Evolutionary conservation across 30 jellyfish, hydroid and myxozoan species (phyloP), one percentile per base, ranked within the genome.

Genomic region (Clytia hemisphaerica): DNA sequence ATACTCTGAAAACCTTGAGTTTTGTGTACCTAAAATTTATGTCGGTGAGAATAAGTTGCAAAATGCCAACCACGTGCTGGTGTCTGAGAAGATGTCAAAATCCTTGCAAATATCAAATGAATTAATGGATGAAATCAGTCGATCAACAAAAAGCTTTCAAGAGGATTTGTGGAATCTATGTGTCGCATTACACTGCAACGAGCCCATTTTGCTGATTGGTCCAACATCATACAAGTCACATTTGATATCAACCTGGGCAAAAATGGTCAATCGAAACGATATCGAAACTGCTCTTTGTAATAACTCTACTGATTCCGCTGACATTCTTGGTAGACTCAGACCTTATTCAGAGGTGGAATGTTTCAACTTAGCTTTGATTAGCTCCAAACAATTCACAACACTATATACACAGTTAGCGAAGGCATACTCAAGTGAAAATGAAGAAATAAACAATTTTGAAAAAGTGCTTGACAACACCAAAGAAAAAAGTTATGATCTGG

Each of bases 111-210:
- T 15, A 19, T 36, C 24, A 4, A 42, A 19, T 16, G 69, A 27
- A 55, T 55, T 55, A 19, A 19, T 36, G 69, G 69, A 55, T 4
- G 29, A 19, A 42, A 4, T 55, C 37, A 22, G 29, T 4, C 24
- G 15, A 19, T 55, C 69, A 19, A 24, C 69, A 3, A 37, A 37
- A 55, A 24, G n/a, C 5, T 55, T 19, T 32, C 29, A 19, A 42
- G 69, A 55, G 15, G n/a, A 55, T 24, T 32, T 55, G 6, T 55
- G 69, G 69, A 55, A 55, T 32, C 69, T 55, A 16, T 55, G 69
- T 42, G 31, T 55, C 14, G 69, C 69, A 2, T 36, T 55, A 2
- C 24, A 55, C 6, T 55, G 69, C 31, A 55, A 18, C n/a, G 69
- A 55, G 29, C 69, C 69, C 2, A 42, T 55, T 4, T 15, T 55